A percentile compares a stretch with the other conserved stretches of the same genome.
Conservation (phyloP, 2,113 vertebrate genomes). For the Mirza zaza region DNA sequence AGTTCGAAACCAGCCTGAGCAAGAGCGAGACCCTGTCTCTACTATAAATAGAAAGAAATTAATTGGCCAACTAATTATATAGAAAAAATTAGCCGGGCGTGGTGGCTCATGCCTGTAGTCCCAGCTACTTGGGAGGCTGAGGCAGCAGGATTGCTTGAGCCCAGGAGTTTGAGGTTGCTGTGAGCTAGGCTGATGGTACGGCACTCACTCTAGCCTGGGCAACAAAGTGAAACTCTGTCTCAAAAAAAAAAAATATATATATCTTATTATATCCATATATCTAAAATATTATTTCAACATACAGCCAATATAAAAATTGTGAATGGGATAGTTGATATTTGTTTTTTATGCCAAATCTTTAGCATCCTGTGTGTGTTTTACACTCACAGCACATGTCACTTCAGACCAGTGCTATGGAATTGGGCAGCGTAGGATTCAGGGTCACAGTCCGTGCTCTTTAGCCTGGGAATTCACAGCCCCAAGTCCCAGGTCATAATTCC, state of each 20-base stretch:
- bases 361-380: neutral
- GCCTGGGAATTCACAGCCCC: neutral
- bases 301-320: rapidly evolving
- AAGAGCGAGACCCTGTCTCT: no score
- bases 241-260: neutral
- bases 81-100: no score
- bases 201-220: no score
- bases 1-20: no score
- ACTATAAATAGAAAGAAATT: no score
- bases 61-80: no score
- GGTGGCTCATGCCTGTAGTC: no score
- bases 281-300: neutral
- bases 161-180: no score
- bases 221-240: no score
- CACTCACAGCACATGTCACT: neutral
- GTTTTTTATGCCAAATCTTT: rapidly evolving
- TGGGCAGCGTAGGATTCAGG: neutral
- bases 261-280: neutral
- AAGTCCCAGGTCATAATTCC: neutral
- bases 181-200: no score
- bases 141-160: no score
- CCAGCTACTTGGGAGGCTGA: no score
- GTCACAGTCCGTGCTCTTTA: neutral
- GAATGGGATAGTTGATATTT: rapidly evolving
- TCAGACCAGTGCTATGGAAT: neutral